phyloP scores from a whole-genome alignment of 2,888 invertebrate genomes.

The Drepanosiphum platanoidis region DNA sequence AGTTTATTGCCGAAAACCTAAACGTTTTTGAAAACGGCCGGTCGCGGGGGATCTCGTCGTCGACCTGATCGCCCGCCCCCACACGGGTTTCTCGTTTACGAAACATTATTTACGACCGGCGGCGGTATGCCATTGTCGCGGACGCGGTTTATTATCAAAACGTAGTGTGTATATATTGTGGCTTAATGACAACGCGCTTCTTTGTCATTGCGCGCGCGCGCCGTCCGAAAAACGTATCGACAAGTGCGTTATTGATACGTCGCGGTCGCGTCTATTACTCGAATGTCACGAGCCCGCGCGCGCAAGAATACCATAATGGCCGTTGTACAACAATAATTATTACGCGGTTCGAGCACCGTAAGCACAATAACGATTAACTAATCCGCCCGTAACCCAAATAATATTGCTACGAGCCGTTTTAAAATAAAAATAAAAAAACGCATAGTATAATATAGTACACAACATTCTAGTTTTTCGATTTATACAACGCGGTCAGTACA shows the following conservation, averaged over 20 bases:
- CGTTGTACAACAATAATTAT: no score
- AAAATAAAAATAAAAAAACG: slow-evolving; percentile 6
- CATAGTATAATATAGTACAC: no score
- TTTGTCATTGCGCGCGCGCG: no score
- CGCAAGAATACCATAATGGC: neutral
- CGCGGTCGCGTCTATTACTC: slow-evolving; percentile 14
- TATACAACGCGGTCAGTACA: no score
- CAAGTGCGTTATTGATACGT: no score
- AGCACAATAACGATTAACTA: slow-evolving; percentile 20
- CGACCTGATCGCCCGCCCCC: no score
- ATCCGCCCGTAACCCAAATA: slow-evolving; percentile 26
- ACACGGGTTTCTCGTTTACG: neutral
- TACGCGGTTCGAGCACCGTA: neutral
- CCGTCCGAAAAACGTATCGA: no score
- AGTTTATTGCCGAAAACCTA: no score
- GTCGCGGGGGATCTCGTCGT: no score
- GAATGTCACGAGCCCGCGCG: neutral
- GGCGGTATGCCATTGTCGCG: neutral
- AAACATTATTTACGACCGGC: slow-evolving; percentile 16
- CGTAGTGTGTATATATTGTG: neutral
- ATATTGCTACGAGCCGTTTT: neutral
- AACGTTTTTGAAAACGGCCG: no score
- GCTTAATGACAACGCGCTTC: no score
- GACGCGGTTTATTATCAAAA: neutral
- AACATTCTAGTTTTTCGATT: no score